Percentiles rank a stretch among this genome's conserved stretches.
Conservation (phyloP, 2,797 vertebrate species). For the Periophthalmus magnuspinnatus region DNA sequence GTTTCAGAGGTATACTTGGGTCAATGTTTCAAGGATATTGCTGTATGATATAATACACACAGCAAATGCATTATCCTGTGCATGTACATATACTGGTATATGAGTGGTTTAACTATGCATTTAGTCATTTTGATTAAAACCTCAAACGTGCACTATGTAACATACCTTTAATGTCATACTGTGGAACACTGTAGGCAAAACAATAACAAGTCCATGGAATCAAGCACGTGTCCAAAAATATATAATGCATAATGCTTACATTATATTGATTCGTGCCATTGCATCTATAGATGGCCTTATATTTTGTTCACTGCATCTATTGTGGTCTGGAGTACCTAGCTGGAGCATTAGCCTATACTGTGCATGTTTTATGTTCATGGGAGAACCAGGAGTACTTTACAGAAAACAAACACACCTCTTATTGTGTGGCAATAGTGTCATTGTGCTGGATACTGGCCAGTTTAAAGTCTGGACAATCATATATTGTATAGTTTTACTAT, state of each 20-base stretch:
- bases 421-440: too few relatives aligned
- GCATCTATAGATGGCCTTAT: background rate
- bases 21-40: background rate
- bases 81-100: background rate
- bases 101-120: too few relatives aligned
- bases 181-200: background rate
- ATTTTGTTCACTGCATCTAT: background rate
- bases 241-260: too few relatives aligned
- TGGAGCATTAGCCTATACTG: background rate
- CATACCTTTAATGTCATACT: background rate
- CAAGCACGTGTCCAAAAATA: background rate
- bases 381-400: background rate
- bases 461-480: background rate
- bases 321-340: background rate
- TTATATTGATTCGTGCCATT: too few relatives aligned
- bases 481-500: background rate
- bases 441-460: background rate
- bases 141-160: too few relatives aligned
- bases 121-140: too few relatives aligned
- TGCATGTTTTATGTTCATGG: too few relatives aligned
- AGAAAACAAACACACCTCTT: background rate
- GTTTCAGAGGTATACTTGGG: background rate
- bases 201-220: background rate
- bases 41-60: conserved; percentile 1
- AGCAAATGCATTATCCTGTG: background rate